Evolutionary conservation across 2,888 invertebrate genomes (phyloP), one percentile per base, ranked within the genome.

Genomic region (Acleris cristana): DNA sequence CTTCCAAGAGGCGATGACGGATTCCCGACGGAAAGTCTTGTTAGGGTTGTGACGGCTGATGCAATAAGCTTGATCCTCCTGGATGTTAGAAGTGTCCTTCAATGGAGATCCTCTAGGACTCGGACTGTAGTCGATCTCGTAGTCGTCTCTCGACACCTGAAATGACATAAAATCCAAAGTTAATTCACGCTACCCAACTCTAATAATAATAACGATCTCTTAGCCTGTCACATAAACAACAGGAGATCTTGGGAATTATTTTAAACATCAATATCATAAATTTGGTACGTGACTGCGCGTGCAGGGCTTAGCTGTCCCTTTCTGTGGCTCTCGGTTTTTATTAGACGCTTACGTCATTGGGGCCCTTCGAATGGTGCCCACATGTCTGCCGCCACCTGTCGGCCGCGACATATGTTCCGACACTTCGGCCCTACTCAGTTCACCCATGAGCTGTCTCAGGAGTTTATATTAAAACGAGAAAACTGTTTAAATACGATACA

Each of bases 21-120:
- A 89, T 74, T 93, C 93, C 12, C 93, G 80, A 2, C 93, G 86
- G 79, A 92, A 93, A 40, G 92, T 92, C 78, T 87, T 92, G 79
- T 92, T 92, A 0, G 92, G 92, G 69, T 92, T 92, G 79, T 92
- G 92, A n/a, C 92, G 87, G 76, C 92, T 92, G 76, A 92, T 90
- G 78, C 83, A 85, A 79, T 86, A 92, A 2, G 86, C 79, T 56
- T 83, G 83, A 60, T 91, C 89, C 44, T 92, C 90, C 57, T 89
- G 90, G 69, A 91, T 84, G 79, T 92, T 92, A 48, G 92, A 88
- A 10, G 91, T 91, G 69, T 92, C 92, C 75, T 92, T 92, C 69
- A 92, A 72, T 1, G 92, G 92, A 64, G 92, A 92, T 21, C 88
- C 89, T 76, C 92, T 80, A 2, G 90, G 88, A 71, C 92, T 92